Evolutionary conservation across 2,113 vertebrate genomes (phyloP).

Genomic region (Collichthys lucidus): DNA sequence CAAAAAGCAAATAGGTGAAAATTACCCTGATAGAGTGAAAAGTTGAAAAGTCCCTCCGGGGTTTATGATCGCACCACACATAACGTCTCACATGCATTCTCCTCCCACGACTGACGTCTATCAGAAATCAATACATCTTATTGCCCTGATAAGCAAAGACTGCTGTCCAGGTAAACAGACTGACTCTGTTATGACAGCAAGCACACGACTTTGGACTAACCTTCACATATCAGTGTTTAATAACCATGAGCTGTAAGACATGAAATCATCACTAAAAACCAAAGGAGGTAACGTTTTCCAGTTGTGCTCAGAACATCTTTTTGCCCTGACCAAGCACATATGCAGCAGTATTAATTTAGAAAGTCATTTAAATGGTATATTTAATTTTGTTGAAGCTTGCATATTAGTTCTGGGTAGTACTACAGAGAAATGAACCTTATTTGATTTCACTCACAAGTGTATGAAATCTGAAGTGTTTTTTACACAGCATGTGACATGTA

Average conservation of each 20-base stretch:
- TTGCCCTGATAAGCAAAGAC: constrained; percentile 27
- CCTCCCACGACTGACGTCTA: constrained; percentile 26
- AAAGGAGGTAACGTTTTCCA: neutral
- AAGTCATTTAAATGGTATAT: neutral
- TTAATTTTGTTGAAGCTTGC: neutral
- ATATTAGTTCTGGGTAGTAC: neutral
- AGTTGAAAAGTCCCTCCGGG: constrained; percentile 1
- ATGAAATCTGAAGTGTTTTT: neutral
- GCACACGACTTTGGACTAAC: neutral
- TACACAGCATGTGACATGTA: neutral
- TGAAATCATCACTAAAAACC: neutral
- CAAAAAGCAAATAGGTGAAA: neutral
- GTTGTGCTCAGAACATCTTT: neutral
- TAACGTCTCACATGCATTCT: neutral
- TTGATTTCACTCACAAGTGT: neutral
- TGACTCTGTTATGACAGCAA: neutral
- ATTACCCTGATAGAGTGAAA: neutral
- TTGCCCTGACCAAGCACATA: neutral
- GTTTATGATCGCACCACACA: neutral
- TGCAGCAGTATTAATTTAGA: neutral
- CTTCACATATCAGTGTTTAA: neutral
- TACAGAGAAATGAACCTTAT: neutral
- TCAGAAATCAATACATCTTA: constrained; percentile 48
- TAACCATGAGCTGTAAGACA: neutral
- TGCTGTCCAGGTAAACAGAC: constrained; percentile 27